These are phyloP conservation scores for Drepanosiphum platanoidis DNA, from an alignment of 2,888 invertebrate genomes.

Conservation along the genomic window DNA sequence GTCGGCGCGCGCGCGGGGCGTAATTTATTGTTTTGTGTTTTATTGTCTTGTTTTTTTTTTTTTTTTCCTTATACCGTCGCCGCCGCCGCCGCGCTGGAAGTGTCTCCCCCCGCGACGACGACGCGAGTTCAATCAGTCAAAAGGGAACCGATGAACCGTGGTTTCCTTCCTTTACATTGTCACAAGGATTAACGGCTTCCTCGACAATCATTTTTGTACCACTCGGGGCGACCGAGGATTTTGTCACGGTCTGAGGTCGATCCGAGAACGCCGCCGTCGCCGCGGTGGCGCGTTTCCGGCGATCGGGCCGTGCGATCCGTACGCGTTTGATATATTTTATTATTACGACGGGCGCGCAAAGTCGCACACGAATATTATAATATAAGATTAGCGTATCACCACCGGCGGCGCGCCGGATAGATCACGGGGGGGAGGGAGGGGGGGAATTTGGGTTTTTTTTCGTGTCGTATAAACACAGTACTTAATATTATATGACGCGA, in stretches of 20 bases:
- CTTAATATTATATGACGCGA: too few relatives aligned
- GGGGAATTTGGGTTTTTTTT: too few relatives aligned
- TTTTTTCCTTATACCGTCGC: background rate
- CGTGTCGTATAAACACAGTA: too few relatives aligned
- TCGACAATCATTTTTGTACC: constrained; percentile 35
- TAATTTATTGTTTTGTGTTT: constrained; percentile 48
- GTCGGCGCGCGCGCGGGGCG: too few relatives aligned
- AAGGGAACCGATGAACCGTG: constrained; percentile 62
- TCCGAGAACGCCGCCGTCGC: constrained; percentile 3
- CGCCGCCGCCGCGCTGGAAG: background rate
- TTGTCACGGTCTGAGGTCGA: constrained; percentile 52
- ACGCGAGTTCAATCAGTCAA: constrained; percentile 61
- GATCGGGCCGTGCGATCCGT: constrained; percentile 4
- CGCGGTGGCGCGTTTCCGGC: constrained; percentile 57
- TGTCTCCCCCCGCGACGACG: constrained; percentile 15
- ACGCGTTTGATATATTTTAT: too few relatives aligned
- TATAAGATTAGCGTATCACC: too few relatives aligned
- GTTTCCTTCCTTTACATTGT: constrained; percentile 62
- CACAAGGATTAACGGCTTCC: constrained; percentile 61
- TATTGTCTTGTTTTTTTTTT: background rate
- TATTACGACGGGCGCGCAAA: background rate
- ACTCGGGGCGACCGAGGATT: constrained; percentile 15
- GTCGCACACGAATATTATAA: background rate
- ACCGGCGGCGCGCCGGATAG: too few relatives aligned
- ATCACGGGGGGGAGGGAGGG: too few relatives aligned